Percentiles rank a stretch among this genome's conserved stretches.
These are phyloP conservation scores for Epsilonema sp. DNA, from an alignment of 2,888 invertebrate genomes.

Conservation along the genomic window DNA sequence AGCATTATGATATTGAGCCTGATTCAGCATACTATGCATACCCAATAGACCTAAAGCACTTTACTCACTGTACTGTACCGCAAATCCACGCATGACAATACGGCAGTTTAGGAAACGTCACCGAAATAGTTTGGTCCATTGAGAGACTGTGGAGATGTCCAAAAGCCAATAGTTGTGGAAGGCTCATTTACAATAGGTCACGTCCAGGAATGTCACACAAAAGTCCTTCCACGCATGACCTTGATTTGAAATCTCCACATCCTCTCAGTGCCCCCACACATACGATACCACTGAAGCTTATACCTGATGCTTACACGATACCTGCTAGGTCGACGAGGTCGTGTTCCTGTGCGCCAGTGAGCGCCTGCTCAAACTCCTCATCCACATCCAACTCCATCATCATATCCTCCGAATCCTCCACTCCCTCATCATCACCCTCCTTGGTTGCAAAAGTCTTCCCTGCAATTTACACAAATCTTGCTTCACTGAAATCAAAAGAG, in stretches of 20 bases:
- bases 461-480: not conserved
- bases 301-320: slow-evolving; percentile 43
- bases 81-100: not conserved
- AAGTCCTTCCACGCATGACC: too few species aligned
- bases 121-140: too few species aligned
- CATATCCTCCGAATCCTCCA: slow-evolving; percentile 15
- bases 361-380: slow-evolving; percentile 77
- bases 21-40: slow-evolving; percentile 99
- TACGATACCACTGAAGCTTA: too few species aligned
- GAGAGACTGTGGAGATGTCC: not conserved
- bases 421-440: slow-evolving; percentile 9
- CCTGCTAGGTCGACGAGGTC: slow-evolving; percentile 92
- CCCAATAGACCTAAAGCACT: slow-evolving; percentile 65
- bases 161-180: too few species aligned
- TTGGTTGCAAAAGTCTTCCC: not conserved
- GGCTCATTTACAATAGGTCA: too few species aligned
- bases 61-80: not conserved
- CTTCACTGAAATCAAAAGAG: too few species aligned
- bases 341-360: slow-evolving; percentile 66
- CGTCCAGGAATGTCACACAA: too few species aligned
- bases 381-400: slow-evolving; percentile 24
- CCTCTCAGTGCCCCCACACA: too few species aligned
- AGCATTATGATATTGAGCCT: slow-evolving; percentile 96
- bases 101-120: not conserved
- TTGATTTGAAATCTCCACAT: too few species aligned